phyloP scores from a whole-genome alignment of 1,140 invertebrate genomes.

The Potamilus streckersoni region DNA sequence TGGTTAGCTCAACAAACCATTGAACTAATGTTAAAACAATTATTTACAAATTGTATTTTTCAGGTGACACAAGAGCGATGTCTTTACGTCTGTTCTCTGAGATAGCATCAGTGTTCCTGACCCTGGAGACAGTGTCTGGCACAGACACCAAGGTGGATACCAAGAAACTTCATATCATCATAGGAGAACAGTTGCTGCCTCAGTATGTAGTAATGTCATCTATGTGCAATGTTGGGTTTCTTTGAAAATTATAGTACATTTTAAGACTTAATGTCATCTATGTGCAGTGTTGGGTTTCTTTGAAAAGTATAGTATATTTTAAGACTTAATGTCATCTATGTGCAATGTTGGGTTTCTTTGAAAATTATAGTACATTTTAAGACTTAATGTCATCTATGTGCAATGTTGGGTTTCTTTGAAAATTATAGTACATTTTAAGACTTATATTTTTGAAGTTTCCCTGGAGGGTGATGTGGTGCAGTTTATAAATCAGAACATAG shows the following conservation, averaged over 20 bases:
- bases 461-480: background rate
- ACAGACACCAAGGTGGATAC: conserved; percentile 42
- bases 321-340: background rate
- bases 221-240: background rate
- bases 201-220: conserved; percentile 50
- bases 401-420: too few relatives aligned
- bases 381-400: too few relatives aligned
- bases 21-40: too few relatives aligned
- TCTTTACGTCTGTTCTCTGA: conserved; percentile 62
- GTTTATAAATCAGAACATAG: too few relatives aligned
- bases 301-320: too few relatives aligned
- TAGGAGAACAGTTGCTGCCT: conserved; percentile 58
- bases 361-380: background rate
- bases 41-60: conserved; percentile 11
- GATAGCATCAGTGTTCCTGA: conserved; percentile 60
- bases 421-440: too few relatives aligned
- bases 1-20: too few relatives aligned
- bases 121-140: conserved; percentile 48
- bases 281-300: too few relatives aligned
- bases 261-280: background rate
- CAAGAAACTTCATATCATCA: conserved; percentile 51
- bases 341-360: background rate
- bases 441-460: background rate
- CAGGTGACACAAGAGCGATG: conserved; percentile 58
- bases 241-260: background rate